Base-by-base conservation (phyloP, 2,113 vertebrate genomes). In the Mus spicilegus region DNA sequence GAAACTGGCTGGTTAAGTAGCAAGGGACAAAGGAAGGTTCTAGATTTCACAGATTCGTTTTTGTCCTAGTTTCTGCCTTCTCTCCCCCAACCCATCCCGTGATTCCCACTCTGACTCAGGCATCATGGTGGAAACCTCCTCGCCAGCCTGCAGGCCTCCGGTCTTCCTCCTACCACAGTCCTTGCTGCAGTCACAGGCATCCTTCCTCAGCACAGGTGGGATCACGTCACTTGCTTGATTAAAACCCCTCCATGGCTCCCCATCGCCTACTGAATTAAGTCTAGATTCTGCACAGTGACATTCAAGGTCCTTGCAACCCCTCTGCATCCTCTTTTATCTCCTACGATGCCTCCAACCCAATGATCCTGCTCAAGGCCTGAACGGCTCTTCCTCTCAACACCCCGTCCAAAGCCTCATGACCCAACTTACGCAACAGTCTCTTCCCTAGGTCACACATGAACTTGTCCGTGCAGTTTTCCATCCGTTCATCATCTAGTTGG, bases 251-350 rank as follows among this genome's bases (percentile, higher is more conserved):
- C 96, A 93, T 89, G 96, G 78, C 96, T 98, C 97, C 97, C 97
- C 93, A 97, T 97, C 36, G 97, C 96, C 97, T 97, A 95, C 97
- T 97, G 97, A 98, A 98, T 98, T 98, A 98, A 97, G 97, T 95
- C 96, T 82, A 84, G 96, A 65, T 89, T 97, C 89, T 2, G 86
- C 96, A 97, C 96, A 7, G 26, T 97, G 97, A 97, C 97, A 97
- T 97, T 97, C 97, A 98, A 97, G 97, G 97, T 97, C 97, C 96
- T 97, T 98, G 97, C 94, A 94, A 97, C 97, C 97, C 49, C 77
- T 96, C 96, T 94, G 94, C 73, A 42, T 80, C 94, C 91, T 95
- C 96, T 93, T 95, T 92, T 91, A 89, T 97, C 97, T 95, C 91
- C 92, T 56, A 90, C 80, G 22, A 94, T 49, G 90, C 95, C 93